Evolutionary conservation across 1,140 invertebrate species (phyloP).

Genomic region (Aradophagus sp.): DNA sequence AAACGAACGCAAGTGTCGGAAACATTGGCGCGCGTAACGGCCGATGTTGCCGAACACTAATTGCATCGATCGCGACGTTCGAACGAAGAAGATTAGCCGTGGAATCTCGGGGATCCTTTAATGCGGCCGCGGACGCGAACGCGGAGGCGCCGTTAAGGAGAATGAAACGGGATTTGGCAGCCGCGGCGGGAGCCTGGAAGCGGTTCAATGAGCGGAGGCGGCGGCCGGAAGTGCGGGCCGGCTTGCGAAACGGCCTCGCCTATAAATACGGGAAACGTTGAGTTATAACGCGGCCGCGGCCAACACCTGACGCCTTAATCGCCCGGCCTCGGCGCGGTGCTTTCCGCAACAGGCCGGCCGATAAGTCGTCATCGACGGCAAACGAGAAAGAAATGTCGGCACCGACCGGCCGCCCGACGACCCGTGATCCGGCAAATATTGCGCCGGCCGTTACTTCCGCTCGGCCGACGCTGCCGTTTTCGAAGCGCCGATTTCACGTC

Average conservation of each 20-base stretch:
- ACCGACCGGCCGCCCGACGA: no score
- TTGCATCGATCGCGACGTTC: no score
- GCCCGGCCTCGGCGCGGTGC: constrained; percentile 29
- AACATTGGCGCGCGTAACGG: no score
- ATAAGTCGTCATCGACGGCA: constrained; percentile 32
- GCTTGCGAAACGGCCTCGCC: constrained; percentile 28
- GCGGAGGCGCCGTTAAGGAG: constrained; percentile 13
- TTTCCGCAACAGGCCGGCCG: constrained; percentile 37
- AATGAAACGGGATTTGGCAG: constrained; percentile 37
- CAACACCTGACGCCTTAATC: constrained; percentile 50
- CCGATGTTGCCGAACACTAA: no score
- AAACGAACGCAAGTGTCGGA: no score
- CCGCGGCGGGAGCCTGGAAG: constrained; percentile 31
- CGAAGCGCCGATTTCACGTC: no score
- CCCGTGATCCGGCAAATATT: no score
- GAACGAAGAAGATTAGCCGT: no score
- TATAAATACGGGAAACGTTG: constrained; percentile 55
- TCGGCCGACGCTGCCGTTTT: no score
- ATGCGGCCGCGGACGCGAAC: constrained; percentile 6
- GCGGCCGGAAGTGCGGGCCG: constrained; percentile 34
- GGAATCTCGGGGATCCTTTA: no score
- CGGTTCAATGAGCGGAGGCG: constrained; percentile 30
- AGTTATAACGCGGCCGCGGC: constrained; percentile 46
- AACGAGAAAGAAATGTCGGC: no score
- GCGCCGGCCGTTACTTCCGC: no score